These are phyloP conservation scores for Chaetura pelagica DNA, from an alignment of 2,113 vertebrate genomes.

Conservation along the genomic window DNA sequence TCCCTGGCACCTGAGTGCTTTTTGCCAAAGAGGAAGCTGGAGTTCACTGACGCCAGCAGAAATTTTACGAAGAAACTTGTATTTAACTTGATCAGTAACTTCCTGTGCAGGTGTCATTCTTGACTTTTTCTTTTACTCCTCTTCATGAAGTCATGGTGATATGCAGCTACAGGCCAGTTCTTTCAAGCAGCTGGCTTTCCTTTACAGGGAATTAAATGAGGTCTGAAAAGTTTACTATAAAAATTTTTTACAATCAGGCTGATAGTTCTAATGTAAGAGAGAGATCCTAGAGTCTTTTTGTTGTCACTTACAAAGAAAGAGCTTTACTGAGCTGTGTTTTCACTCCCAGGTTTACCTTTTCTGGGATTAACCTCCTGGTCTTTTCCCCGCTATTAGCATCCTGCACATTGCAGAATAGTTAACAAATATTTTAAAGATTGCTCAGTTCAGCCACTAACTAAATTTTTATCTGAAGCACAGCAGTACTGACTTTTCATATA, in stretches of 20 bases:
- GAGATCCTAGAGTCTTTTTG: background rate
- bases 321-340: background rate
- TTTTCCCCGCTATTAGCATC: background rate
- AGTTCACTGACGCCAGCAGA: background rate
- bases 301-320: background rate
- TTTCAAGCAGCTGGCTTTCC: background rate
- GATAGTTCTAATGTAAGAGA: background rate
- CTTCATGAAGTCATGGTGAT: background rate
- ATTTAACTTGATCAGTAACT: background rate
- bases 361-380: background rate
- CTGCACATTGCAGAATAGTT: background rate
- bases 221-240: background rate
- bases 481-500: background rate
- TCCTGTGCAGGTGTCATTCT: background rate
- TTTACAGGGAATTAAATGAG: background rate
- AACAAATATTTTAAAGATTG: background rate
- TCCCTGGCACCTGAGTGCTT: rapidly evolving
- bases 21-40: background rate
- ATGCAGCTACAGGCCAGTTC: rapidly evolving
- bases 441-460: background rate
- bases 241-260: background rate
- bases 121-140: background rate
- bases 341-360: background rate
- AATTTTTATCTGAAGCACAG: background rate
- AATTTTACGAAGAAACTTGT: background rate